These are phyloP conservation scores for Metopia argyrocephala DNA, from an alignment of 2,888 invertebrate species.

Conservation along the genomic window DNA sequence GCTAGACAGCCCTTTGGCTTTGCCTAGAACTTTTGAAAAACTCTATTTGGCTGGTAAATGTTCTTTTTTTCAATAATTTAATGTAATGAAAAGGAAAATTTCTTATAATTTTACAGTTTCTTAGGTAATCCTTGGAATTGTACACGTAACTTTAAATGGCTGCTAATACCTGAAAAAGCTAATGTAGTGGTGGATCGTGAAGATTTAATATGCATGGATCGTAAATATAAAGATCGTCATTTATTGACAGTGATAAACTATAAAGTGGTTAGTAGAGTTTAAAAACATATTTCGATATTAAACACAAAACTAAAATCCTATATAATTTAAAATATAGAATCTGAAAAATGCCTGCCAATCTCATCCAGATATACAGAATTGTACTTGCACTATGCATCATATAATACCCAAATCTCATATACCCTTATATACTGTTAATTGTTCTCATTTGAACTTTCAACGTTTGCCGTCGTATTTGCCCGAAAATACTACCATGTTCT, in stretches of 20 bases:
- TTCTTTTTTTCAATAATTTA: background rate
- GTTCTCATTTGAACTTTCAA: constrained; percentile 73
- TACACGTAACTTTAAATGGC: constrained; percentile 76
- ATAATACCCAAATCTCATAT: constrained; percentile 73
- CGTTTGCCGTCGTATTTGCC: constrained; percentile 75
- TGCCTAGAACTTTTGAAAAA: constrained; percentile 72
- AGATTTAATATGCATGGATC: constrained; percentile 74
- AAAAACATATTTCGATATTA: too few relatives aligned
- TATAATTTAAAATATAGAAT: constrained; percentile 64
- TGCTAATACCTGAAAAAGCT: constrained; percentile 73
- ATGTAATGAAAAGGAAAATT: constrained; percentile 36
- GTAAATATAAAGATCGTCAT: constrained; percentile 75
- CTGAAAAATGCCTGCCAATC: constrained; percentile 73
- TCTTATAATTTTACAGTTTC: constrained; percentile 60
- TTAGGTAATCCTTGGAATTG: constrained; percentile 78
- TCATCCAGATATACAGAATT: constrained; percentile 75
- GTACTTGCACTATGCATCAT: constrained; percentile 76
- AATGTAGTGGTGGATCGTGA: constrained; percentile 73
- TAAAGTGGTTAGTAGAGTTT: constrained; percentile 71
- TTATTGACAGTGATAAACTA: constrained; percentile 76
- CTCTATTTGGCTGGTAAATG: constrained; percentile 75
- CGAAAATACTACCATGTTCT: constrained; percentile 76
- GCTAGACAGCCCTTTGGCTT: constrained; percentile 73
- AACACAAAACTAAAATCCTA: background rate
- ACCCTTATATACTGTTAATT: constrained; percentile 77